phyloP scores from a whole-genome alignment of 2,888 invertebrate genomes.

The Priocnemis perturbator region DNA sequence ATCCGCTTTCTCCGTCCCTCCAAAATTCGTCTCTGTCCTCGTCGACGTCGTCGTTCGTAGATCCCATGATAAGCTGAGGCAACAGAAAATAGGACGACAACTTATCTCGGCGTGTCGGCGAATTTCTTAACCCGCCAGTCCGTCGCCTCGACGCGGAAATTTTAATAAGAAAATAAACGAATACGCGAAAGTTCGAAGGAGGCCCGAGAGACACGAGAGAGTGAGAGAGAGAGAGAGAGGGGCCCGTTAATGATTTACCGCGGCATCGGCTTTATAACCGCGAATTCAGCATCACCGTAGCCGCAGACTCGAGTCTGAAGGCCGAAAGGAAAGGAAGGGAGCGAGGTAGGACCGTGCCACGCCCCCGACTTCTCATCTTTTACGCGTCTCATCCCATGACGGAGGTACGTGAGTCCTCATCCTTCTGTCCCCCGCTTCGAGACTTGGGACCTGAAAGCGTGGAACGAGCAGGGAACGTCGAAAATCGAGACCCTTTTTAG shows the following conservation, averaged over 20 bases:
- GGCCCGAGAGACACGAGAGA: conserved; percentile 20
- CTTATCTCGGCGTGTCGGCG: conserved; percentile 27
- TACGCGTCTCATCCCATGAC: conserved; percentile 61
- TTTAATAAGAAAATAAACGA: conserved; percentile 55
- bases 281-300: conserved; percentile 50
- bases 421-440: conserved; percentile 28
- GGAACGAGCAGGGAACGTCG: conserved; percentile 22
- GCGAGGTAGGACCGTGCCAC: conserved; percentile 45
- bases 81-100: too few relatives aligned
- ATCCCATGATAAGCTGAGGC: not conserved
- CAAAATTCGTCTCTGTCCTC: not conserved
- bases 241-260: conserved; percentile 59
- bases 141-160: conserved; percentile 25
- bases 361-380: conserved; percentile 64
- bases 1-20: too few relatives aligned
- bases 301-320: conserved; percentile 47
- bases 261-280: conserved; percentile 57
- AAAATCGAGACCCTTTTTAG: not conserved
- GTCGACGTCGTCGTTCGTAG: not conserved
- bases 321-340: conserved; percentile 21
- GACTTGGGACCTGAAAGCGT: conserved; percentile 19
- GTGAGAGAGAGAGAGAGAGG: conserved; percentile 21
- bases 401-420: conserved; percentile 46
- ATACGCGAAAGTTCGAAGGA: conserved; percentile 25
- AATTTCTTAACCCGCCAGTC: conserved; percentile 20